phyloP scores from a whole-genome alignment of 2,113 vertebrate species.

The Spheniscus mendiculus region DNA sequence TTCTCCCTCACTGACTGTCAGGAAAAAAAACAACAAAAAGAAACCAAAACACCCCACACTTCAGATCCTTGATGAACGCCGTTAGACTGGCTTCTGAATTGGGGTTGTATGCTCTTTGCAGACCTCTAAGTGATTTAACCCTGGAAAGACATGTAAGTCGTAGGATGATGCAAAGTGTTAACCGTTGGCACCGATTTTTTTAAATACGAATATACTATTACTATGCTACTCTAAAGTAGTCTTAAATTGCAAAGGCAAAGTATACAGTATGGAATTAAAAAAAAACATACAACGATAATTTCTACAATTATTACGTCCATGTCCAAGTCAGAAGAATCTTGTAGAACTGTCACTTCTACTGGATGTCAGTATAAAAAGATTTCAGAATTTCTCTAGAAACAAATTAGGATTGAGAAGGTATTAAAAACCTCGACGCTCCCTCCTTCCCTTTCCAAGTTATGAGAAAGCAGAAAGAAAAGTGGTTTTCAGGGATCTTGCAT shows the following conservation, averaged over 20 bases:
- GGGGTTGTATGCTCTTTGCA: not conserved
- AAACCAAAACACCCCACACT: not conserved
- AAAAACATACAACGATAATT: fast-evolving
- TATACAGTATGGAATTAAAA: not conserved
- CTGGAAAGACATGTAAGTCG: not conserved
- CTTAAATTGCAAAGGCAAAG: not conserved
- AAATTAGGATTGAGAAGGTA: not conserved
- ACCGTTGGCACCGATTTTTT: fast-evolving
- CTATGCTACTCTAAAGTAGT: not conserved
- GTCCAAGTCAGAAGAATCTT: not conserved
- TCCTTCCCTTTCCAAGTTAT: not conserved
- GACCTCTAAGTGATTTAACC: not conserved
- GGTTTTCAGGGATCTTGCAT: not conserved
- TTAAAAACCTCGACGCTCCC: not conserved
- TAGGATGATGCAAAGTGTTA: not conserved
- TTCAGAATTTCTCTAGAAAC: not conserved
- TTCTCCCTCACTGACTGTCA: not conserved
- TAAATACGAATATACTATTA: not conserved
- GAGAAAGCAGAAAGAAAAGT: not conserved
- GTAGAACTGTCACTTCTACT: not conserved
- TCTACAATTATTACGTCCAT: not conserved
- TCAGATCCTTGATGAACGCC: not conserved
- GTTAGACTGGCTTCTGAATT: not conserved
- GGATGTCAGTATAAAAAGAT: not conserved
- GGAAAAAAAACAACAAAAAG: not conserved